These are phyloP conservation scores for Drosophila simulans DNA, from an alignment of 1,140 invertebrate genomes.

Conservation along the genomic window DNA sequence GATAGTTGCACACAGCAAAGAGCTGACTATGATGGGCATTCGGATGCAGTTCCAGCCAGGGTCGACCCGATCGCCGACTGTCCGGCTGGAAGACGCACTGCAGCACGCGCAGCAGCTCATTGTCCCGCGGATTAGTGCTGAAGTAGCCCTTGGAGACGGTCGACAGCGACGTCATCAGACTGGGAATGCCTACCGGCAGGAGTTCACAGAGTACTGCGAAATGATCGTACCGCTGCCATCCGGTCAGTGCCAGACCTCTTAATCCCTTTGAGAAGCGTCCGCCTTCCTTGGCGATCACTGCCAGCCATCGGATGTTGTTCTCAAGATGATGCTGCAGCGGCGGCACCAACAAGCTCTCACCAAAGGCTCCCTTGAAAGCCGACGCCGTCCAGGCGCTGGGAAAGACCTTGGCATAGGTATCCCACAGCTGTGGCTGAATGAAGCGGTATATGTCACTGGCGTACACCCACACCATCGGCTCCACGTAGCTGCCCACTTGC, in stretches of 20 bases:
- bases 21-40: conserved; percentile 75
- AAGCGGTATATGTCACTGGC: conserved; percentile 87
- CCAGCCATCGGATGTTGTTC: conserved; percentile 90
- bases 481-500: conserved; percentile 90
- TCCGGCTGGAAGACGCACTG: conserved; percentile 86
- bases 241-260: conserved; percentile 89
- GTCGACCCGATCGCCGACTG: conserved; percentile 75
- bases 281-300: conserved; percentile 87
- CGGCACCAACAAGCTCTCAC: conserved; percentile 90
- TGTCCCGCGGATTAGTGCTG: conserved; percentile 86
- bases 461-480: conserved; percentile 95
- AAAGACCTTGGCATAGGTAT: conserved; percentile 93
- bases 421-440: conserved; percentile 87
- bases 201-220: conserved; percentile 96
- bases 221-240: conserved; percentile 95
- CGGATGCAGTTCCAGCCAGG: conserved; percentile 77
- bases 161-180: conserved; percentile 87
- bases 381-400: conserved; percentile 91
- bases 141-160: conserved; percentile 88
- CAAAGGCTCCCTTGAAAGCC: conserved; percentile 89
- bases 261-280: conserved; percentile 86
- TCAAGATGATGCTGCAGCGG: conserved; percentile 88
- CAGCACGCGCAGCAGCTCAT: conserved; percentile 86
- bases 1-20: conserved; percentile 84
- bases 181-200: conserved; percentile 93